Conservation (phyloP, 2,113 vertebrate genomes). For the Charadrius vociferus region DNA sequence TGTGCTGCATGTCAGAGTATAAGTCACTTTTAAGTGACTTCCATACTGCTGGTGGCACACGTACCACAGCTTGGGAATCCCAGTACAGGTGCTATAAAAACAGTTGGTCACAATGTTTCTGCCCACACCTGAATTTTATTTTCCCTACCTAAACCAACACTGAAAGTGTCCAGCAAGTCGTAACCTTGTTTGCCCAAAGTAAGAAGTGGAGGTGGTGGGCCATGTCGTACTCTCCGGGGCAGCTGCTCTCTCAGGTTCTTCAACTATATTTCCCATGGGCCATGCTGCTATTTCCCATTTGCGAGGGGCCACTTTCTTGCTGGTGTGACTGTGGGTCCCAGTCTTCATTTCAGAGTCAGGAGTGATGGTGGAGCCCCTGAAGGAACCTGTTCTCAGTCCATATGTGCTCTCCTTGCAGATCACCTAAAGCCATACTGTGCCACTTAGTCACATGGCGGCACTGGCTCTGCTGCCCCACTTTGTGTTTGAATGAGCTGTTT, state of each 20-base stretch:
- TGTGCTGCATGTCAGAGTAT: accelerated
- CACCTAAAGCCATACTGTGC: not conserved
- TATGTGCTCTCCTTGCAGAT: not conserved
- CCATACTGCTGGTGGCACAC: not conserved
- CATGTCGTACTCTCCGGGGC: not conserved
- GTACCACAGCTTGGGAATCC: not conserved
- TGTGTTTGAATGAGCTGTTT: not conserved
- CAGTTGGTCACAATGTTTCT: not conserved
- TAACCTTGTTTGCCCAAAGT: not conserved
- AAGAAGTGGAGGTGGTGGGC: not conserved
- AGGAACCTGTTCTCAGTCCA: not conserved
- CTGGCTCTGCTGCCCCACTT: not conserved
- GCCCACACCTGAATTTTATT: not conserved
- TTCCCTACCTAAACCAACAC: not conserved
- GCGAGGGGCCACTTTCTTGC: not conserved
- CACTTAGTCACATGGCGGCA: not conserved
- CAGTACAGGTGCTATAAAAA: not conserved
- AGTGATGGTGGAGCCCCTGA: not conserved
- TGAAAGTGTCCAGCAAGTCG: not conserved
- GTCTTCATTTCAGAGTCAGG: not conserved
- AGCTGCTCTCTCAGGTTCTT: not conserved
- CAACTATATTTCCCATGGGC: not conserved
- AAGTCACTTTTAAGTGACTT: not conserved
- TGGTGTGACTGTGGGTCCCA: not conserved
- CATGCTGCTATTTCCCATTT: not conserved